These are phyloP conservation scores for Budorcas taxicolor DNA, from an alignment of 2,113 vertebrate species.

Conservation along the genomic window DNA sequence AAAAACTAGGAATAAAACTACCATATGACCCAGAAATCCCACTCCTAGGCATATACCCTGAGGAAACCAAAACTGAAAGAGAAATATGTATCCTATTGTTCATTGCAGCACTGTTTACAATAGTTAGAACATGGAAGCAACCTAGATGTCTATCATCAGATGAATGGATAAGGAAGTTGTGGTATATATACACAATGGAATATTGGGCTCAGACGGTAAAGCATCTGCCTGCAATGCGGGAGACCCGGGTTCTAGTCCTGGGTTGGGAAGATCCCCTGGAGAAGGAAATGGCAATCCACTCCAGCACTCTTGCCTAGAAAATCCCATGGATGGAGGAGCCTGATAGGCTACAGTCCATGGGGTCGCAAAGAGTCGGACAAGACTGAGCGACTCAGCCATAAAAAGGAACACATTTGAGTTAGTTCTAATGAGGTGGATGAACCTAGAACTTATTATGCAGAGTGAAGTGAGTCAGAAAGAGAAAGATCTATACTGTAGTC, in stretches of 20 bases:
- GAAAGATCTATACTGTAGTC: not conserved
- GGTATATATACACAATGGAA: not conserved
- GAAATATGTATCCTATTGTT: not conserved
- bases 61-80: not conserved
- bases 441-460: not conserved
- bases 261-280: no score
- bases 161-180: not conserved
- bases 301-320: no score
- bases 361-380: no score
- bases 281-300: no score
- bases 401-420: not conserved
- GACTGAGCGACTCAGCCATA: not conserved
- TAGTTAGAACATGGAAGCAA: not conserved
- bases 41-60: not conserved
- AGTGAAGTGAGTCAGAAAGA: not conserved
- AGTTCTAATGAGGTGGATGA: not conserved
- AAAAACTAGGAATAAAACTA: not conserved
- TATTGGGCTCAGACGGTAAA: not conserved
- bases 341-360: no score
- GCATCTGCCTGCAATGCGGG: accelerated
- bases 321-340: no score
- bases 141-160: not conserved
- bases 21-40: not conserved
- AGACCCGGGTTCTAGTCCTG: no score
- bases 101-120: not conserved